Base-by-base conservation (phyloP, 2,888 invertebrate species). In the Tinea pellionella region DNA sequence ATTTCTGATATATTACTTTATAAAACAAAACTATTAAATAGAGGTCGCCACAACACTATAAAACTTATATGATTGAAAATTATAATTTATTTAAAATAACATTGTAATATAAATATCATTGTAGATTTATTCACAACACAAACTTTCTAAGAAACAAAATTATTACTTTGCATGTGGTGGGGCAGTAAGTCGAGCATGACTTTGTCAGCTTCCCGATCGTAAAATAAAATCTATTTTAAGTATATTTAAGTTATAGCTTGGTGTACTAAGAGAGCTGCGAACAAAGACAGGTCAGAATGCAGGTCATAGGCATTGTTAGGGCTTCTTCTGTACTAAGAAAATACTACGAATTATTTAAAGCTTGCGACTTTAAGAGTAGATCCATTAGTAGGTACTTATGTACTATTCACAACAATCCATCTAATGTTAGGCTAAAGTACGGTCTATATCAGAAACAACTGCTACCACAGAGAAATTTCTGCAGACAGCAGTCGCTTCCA, bases 221-320 rank as follows among this genome's bases (percentile, higher is more conserved):
- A 55, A 55, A 55, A 18, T 29, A 55, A 55, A 55, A 55, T 55
- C 24, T 55, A 55, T 55, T 55, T 55, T 55, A 55, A 18, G n/a
- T 55, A 55, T 13, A 55, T 24, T 55, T 24, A 6, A 24, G n/a
- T 16, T 55, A 55, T 16, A 47, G 13, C 15, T 6, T 3, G 24
- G 24, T 37, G 9, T 37, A 6, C 37, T 37, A 37, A 6, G 4
- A 41, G 13, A 41, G 18, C 15, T 51, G 16, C 18, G 16, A 32
- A 57, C 57, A 57, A 57, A 32, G 55, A 13, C n/a, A 24, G 57
- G 57, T 57, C 57, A 16, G 30, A 9, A 55, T 15, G 19, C 18
- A 57, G 57, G 57, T 57, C 57, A 32, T n/a, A 55, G 55, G 24
- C 57, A 57, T 32, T 57, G 57, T 57, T 32, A 15, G 32, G 57